Evolutionary conservation across 2,888 invertebrate species (phyloP), one percentile per base, ranked within the genome.

Genomic region (Thymelicus acteon): DNA sequence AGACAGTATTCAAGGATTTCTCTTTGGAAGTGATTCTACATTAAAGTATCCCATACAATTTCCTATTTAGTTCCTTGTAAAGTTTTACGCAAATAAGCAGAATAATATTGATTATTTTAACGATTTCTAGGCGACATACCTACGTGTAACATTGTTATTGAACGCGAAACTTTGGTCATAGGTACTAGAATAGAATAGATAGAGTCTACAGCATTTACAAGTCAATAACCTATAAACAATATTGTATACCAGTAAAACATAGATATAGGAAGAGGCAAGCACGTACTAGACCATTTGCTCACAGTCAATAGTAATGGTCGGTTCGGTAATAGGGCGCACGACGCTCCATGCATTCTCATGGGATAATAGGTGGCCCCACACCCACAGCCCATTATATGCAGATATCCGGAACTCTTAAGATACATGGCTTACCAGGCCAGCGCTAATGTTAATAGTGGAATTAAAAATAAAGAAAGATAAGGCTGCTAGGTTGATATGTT

Each of bases 321-420:
- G 69, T 69, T 69, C 69, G 69, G 62, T 63, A 69, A 63, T 54
- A 63, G 62, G 58, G 57, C 63, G 70, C 71, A 67, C 75, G 75
- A 60, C 73, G 77, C 73, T 72, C 73, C 71, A 74, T 82, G 82
- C 82, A 86, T 86, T 86, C 80, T 85, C 85, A 85, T 87, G 82
- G 83, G 79, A 86, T 86, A 88, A 90, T 85, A 82, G 75, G 81
- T 76, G 78, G 76, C 77, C 76, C 75, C 79, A 87, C 91, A 86
- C 91, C 91, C 86, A 89, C 91, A 77, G 74, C 66, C 89, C 83
- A 90, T 91, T 92, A 91, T 92, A 91, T 91, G 90, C 87, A 91
- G 90, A 90, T 87, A 83, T 83, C 82, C 81, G 81, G 83, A 83
- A 83, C 82, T 79, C 74, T 73, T 62, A 74, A 75, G 73, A 70